Conservation (phyloP, 2,113 vertebrate species). For the Cottus gobio region DNA sequence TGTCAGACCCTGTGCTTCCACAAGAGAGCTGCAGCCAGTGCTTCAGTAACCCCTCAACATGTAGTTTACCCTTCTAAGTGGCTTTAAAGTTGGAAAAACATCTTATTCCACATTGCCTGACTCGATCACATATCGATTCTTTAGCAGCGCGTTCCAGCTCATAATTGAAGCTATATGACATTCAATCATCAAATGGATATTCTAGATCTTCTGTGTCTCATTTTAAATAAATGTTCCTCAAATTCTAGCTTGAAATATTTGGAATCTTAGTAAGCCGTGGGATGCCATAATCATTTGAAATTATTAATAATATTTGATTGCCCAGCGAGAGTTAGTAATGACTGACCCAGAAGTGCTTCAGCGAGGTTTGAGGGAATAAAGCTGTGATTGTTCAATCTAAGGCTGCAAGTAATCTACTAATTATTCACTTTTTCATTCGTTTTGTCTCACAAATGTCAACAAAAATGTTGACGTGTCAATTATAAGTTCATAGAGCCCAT, state of each 20-base stretch:
- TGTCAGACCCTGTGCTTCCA: constrained; percentile 11
- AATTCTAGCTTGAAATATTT: not conserved
- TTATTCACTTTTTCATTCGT: not conserved
- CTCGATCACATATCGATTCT: not conserved
- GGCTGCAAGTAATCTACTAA: not conserved
- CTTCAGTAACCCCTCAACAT: not conserved
- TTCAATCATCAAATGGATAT: not conserved
- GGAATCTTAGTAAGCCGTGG: not conserved
- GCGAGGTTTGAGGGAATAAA: not conserved
- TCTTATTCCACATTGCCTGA: not conserved
- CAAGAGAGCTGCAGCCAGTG: not conserved
- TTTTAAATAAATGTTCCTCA: not conserved
- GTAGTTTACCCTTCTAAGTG: not conserved
- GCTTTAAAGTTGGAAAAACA: not conserved
- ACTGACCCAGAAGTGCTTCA: not conserved
- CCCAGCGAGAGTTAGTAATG: not conserved
- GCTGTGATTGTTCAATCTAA: not conserved
- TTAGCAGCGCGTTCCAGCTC: not conserved
- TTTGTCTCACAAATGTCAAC: not conserved
- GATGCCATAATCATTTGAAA: not conserved
- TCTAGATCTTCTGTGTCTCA: not conserved
- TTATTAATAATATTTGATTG: not conserved
- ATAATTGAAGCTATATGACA: not conserved
- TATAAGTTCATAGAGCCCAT: not conserved
- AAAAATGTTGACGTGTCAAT: not conserved